Percentiles rank a stretch among this genome's conserved stretches.
These are phyloP conservation scores for Brachymystax lenok DNA, from an alignment of 2,797 vertebrate species.

Conservation along the genomic window DNA sequence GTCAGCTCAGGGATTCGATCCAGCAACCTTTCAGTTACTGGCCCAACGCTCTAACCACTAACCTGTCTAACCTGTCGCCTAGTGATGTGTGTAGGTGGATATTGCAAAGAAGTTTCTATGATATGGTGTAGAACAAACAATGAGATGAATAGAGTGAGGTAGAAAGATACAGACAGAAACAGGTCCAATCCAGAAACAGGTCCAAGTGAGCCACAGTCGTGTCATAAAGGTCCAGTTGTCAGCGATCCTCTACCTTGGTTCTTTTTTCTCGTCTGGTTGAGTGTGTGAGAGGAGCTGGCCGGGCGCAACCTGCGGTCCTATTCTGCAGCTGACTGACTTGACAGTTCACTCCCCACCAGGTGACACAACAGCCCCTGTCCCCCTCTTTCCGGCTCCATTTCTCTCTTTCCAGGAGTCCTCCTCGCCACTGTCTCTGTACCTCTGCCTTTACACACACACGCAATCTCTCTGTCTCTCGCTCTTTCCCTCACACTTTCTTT, in stretches of 20 bases:
- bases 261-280: slow-evolving; percentile 30
- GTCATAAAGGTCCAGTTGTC: slow-evolving; percentile 57
- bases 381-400: slow-evolving; percentile 9
- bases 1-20: no score
- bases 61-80: no score
- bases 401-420: slow-evolving; percentile 2
- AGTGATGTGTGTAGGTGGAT: no score
- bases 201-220: slow-evolving; percentile 39
- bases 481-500: neutral
- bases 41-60: no score
- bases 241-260: slow-evolving; percentile 22
- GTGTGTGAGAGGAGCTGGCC: slow-evolving; percentile 7
- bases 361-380: slow-evolving; percentile 57
- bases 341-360: slow-evolving; percentile 60
- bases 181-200: slow-evolving; percentile 22
- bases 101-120: no score
- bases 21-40: no score
- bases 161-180: neutral
- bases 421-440: neutral
- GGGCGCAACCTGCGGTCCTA: neutral
- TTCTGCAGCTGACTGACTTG: slow-evolving; percentile 51
- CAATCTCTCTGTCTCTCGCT: neutral
- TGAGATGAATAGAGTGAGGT: no score
- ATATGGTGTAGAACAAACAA: no score
- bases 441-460: neutral